A percentile compares a stretch with the other conserved stretches of the same genome.
phyloP scores from a whole-genome alignment of 2,797 vertebrate genomes.

The Brachymystax lenok region DNA sequence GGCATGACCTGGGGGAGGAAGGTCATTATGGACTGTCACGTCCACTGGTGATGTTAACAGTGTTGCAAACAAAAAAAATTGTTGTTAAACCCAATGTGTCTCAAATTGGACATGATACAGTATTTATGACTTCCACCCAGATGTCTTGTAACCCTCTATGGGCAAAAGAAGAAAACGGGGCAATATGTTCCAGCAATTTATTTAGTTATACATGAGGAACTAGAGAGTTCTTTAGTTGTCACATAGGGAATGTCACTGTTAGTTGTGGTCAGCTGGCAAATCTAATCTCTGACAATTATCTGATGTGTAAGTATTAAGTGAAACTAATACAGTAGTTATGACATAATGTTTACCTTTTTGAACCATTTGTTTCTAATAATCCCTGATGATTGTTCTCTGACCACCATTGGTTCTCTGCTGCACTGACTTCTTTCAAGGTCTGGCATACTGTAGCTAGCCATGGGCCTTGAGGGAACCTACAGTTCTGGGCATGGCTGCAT shows the following conservation, averaged over 20 bases:
- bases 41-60: not conserved
- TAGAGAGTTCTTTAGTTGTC: not conserved
- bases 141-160: not conserved
- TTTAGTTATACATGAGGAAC: not conserved
- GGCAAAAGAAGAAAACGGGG: not conserved
- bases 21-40: not conserved
- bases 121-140: not conserved
- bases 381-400: constrained; percentile 24
- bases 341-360: not conserved
- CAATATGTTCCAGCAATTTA: not conserved
- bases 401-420: constrained; percentile 11
- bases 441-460: not conserved
- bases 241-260: constrained; percentile 1
- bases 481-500: constrained; percentile 49
- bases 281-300: constrained; percentile 7
- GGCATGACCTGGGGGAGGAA: not conserved
- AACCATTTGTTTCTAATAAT: not conserved
- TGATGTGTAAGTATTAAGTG: not conserved
- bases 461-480: constrained; percentile 11
- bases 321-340: not conserved
- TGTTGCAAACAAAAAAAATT: not conserved
- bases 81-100: not conserved
- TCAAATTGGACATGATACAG: not conserved
- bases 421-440: constrained; percentile 3
- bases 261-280: constrained; percentile 1